Conservation (phyloP, 2,797 vertebrate species). For the Triplophysa yarkandensis region DNA sequence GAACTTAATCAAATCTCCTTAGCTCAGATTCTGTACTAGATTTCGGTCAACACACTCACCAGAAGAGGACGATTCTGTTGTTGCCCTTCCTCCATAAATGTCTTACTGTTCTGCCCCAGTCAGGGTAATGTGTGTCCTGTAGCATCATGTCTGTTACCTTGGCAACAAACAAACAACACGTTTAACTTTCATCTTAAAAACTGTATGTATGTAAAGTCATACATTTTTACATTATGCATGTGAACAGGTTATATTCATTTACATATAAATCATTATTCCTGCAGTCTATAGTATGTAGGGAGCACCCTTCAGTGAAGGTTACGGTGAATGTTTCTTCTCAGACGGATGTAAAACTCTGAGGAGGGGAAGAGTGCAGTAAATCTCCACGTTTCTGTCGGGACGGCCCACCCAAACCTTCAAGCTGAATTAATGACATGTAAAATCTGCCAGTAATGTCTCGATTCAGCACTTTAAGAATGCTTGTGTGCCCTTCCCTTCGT, state of each 20-base stretch:
- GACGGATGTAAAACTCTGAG: constrained; percentile 9
- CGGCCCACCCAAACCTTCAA: constrained; percentile 20
- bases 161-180: constrained; percentile 19
- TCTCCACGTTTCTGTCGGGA: not conserved
- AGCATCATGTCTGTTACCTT: constrained; percentile 99
- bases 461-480: constrained; percentile 66
- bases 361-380: constrained; percentile 55
- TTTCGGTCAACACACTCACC: not conserved
- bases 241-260: not conserved
- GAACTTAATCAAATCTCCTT: no score
- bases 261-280: not conserved
- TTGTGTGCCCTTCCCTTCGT: constrained; percentile 30
- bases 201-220: no score
- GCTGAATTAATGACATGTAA: constrained; percentile 73
- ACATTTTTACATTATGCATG: not conserved
- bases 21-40: no score
- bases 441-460: constrained; percentile 66
- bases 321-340: no score
- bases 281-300: not conserved
- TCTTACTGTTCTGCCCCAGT: constrained; percentile 88
- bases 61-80: not conserved
- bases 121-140: constrained; percentile 91
- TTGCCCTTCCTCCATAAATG: not conserved
- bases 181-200: not conserved
- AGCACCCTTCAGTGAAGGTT: not conserved